Conservation (phyloP, 1,140 invertebrate species). For the Capitella teleta region DNA sequence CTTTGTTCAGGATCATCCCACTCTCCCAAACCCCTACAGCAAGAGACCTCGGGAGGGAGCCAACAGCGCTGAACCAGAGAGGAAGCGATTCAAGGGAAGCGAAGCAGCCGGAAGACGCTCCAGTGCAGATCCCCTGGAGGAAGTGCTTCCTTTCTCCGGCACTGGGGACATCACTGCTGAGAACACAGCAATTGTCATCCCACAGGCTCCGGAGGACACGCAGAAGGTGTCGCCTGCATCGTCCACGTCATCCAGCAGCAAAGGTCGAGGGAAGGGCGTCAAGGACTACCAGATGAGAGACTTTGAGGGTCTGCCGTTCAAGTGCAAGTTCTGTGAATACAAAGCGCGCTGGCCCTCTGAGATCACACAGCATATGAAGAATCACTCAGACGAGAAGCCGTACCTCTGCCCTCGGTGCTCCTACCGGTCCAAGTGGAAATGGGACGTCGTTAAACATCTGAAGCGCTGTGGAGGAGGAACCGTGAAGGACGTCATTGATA, state of each 20-base stretch:
- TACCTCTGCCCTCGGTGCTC: conserved; percentile 38
- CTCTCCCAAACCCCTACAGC: conserved; percentile 36
- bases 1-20: conserved; percentile 38
- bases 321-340: conserved; percentile 37
- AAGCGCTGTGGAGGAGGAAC: conserved; percentile 37
- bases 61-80: conserved; percentile 8
- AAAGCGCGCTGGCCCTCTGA: conserved; percentile 40
- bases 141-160: background rate
- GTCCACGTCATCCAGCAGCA: too few relatives aligned
- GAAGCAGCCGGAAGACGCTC: background rate
- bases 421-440: conserved; percentile 42
- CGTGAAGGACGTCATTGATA: conserved; percentile 40
- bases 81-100: conserved; percentile 9
- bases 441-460: conserved; percentile 43
- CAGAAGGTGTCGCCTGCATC: too few relatives aligned
- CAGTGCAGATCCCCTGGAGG: background rate
- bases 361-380: conserved; percentile 42
- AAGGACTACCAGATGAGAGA: too few relatives aligned
- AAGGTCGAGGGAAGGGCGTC: background rate
- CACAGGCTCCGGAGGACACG: conserved; percentile 13
- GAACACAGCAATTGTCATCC: conserved; percentile 12
- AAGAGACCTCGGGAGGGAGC: conserved; percentile 9
- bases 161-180: conserved; percentile 7
- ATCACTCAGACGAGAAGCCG: conserved; percentile 40
- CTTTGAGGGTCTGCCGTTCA: conserved; percentile 34